Evolutionary conservation across 2,888 invertebrate genomes (phyloP).

Genomic region (Drosophila lutescens): DNA sequence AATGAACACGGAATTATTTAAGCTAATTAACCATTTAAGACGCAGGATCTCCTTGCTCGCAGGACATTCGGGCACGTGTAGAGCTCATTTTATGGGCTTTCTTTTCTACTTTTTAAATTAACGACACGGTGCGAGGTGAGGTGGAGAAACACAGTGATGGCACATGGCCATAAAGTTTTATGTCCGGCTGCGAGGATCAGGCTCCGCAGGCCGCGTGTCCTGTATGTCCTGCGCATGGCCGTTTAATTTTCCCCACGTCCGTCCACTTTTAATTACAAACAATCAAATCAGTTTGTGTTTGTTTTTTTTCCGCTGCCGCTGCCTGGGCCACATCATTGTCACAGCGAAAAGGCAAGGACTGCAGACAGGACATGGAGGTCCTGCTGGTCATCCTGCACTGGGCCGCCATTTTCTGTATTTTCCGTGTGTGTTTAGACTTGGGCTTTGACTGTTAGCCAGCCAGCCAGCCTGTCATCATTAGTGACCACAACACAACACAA

Average conservation of each 20-base stretch:
- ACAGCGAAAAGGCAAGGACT: conserved; percentile 5
- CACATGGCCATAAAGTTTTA: conserved; percentile 72
- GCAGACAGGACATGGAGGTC: conserved; percentile 16
- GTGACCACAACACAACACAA: conserved; percentile 78
- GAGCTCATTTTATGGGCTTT: conserved; percentile 61
- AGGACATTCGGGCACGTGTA: not conserved
- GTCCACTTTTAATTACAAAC: conserved; percentile 81
- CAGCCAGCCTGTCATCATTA: conserved; percentile 75
- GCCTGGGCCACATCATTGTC: conserved; percentile 45
- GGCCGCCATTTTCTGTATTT: conserved; percentile 29
- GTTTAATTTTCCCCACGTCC: conserved; percentile 74
- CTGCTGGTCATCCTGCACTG: conserved; percentile 15
- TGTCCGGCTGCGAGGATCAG: conserved; percentile 39
- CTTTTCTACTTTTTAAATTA: conserved; percentile 68
- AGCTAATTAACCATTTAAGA: conserved; percentile 46
- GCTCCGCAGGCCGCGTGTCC: not conserved
- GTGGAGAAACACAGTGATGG: conserved; percentile 31
- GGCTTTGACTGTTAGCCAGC: conserved; percentile 42
- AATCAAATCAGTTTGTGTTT: conserved; percentile 78
- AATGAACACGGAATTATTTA: conserved; percentile 43
- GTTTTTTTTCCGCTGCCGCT: conserved; percentile 22
- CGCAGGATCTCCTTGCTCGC: conserved; percentile 14
- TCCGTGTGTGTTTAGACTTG: conserved; percentile 55
- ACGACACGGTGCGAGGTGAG: conserved; percentile 30
- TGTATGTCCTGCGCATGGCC: conserved; percentile 54